Evolutionary conservation across 1,140 invertebrate genomes (phyloP), one percentile per base, ranked within the genome.

Genomic region (Cryptotermes secundus): DNA sequence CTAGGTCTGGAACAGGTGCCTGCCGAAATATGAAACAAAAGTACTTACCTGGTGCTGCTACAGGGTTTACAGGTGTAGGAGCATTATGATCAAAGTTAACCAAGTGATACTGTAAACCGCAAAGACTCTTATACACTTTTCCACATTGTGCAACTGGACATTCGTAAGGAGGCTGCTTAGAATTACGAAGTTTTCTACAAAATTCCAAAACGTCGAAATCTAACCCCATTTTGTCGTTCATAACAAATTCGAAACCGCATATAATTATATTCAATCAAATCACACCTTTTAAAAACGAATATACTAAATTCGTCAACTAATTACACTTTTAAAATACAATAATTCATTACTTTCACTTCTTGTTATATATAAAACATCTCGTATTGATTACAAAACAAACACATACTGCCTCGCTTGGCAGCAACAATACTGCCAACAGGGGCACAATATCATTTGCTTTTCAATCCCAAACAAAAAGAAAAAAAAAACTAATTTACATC

Each of bases 131-230:
- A 89, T 97, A 97, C 34, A 95, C 93, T 90, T 95, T 95, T 80
- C 94, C 95, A 90, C 96, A 97, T 85, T 95, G 94, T 87, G 94
- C 93, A 72, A 96, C 91, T 22, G 96, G 96, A 88, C 96, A 97
- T 87, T 94, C 93, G 90, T 96, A 97, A 49, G 96, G 96, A 85
- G 96, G 96, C 84, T 95, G 92, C 88, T 93, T 95, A 85, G 95
- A 94, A 86, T 93, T 93, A 86, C 94, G 92, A 85, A 96, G 91
- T 89, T 96, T 96, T 87, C 95, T 93, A 88, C 95, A 96, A 90
- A 96, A 97, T 88, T 95, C 95, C 87, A 95, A 91, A 84, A 96
- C 93, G 92, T 97, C 96, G 91, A 96, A 96, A 89, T 96, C 94
- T 80, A 95, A 90, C 85, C 93, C 94, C 94, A 95, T 95, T 89